Base-by-base conservation (phyloP, 1,140 invertebrate genomes). In the Chymomyza costata region DNA sequence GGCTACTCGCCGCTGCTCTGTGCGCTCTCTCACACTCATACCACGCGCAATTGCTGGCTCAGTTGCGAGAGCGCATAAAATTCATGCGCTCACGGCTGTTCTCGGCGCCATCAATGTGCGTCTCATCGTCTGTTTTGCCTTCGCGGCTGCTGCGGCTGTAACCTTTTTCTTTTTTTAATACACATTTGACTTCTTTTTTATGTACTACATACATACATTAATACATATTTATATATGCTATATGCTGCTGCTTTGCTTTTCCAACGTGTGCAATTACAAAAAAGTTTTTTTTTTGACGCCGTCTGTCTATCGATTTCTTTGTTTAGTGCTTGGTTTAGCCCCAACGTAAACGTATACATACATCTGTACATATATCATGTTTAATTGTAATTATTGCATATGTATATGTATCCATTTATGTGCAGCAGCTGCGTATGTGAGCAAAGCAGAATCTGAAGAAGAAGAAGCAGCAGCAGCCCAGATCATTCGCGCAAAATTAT, bases 301-400 rank as follows among this genome's bases (percentile, higher is more conserved):
- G 32, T 21, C 40, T 30, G 13, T 78, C 71, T 80, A 78, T 78
- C 52, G 71, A 78, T 71, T 80, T 80, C 71, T 80, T 78, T 80
- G 67, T 78, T 71, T 69, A 40, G 50, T 56, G 65, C 56, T 38
- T 35, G 54, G 54, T 15, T 14, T 15, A 32, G 31, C 32, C 34
- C 13, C 47, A 51, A 39, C 35, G 38, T 30, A 31, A 41, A 44
- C 47, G 47, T 65, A 46, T 65, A 3, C 21, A 25, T 8, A 25
- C 3, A 58, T 68, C 54, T 65, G 45, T 65, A 3, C 21, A 25
- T 8, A 25, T 3, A 58, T 68, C 54, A 69, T 62, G 68, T 67
- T 78, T 71, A 78, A 80, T 78, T 78, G 71, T 78, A 78, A 78
- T 78, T 78, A 78, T 63, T 55, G 58, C 57, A 40, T 38, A 35